Percentiles rank a stretch among this genome's conserved stretches.
These are phyloP conservation scores for Molothrus aeneus DNA, from an alignment of 2,797 vertebrate genomes.

Conservation along the genomic window DNA sequence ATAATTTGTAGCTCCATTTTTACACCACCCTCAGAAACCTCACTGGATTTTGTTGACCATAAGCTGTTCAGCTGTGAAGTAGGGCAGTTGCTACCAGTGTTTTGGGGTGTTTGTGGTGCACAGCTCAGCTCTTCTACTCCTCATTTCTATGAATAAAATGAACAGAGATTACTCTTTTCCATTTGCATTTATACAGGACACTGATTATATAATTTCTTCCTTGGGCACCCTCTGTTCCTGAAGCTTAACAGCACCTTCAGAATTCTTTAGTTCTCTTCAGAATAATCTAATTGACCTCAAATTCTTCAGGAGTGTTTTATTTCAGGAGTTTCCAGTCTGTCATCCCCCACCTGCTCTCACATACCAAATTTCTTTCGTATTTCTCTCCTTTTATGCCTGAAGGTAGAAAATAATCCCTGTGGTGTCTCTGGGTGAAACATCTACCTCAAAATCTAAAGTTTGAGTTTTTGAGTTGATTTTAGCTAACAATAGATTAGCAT, in stretches of 20 bases:
- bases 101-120: not conserved
- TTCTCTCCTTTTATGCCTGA: not conserved
- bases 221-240: not conserved
- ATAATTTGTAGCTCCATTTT: not conserved
- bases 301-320: not conserved
- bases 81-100: not conserved
- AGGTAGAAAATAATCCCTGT: not conserved
- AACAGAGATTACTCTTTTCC: not conserved
- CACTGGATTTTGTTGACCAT: not conserved
- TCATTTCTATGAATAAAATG: not conserved
- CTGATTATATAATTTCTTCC: constrained; percentile 12
- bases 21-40: not conserved
- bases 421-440: not conserved
- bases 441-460: not conserved
- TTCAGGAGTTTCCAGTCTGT: not conserved
- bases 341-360: not conserved
- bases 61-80: not conserved
- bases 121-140: not conserved
- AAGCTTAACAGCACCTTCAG: not conserved
- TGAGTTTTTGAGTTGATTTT: not conserved
- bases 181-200: not conserved
- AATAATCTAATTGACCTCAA: constrained; percentile 11
- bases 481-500: not conserved
- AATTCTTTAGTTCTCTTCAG: not conserved
- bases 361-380: not conserved